Evolutionary conservation across 2,113 vertebrate genomes (phyloP).

Genomic region (Petroica traversi): DNA sequence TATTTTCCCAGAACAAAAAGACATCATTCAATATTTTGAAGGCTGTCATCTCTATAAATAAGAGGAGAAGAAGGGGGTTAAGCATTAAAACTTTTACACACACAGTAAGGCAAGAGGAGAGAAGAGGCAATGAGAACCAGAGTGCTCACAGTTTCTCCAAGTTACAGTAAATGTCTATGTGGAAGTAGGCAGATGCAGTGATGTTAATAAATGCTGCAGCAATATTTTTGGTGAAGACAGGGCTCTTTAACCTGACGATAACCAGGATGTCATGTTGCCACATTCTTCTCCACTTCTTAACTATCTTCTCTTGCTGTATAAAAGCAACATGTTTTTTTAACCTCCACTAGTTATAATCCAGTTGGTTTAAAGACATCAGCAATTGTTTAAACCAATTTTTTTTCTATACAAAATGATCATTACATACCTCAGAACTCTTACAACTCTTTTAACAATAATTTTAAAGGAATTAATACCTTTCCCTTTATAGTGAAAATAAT

Average conservation of each 20-base stretch:
- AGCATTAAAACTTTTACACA: background rate
- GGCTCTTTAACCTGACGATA: background rate
- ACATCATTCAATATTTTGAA: background rate
- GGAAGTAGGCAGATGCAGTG: background rate
- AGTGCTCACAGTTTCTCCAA: background rate
- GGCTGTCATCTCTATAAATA: background rate
- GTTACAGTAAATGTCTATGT: background rate
- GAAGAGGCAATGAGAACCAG: background rate
- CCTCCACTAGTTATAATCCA: background rate
- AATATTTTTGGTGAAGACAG: background rate
- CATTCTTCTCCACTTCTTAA: background rate
- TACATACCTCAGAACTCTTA: background rate
- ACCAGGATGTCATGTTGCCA: background rate
- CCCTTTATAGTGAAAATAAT: background rate
- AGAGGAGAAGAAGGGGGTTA: fast-evolving
- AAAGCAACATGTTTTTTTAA: background rate
- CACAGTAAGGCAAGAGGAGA: background rate
- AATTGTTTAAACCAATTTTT: background rate
- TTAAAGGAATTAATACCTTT: background rate
- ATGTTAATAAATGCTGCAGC: background rate
- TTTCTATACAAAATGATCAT: background rate
- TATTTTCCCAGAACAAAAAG: background rate
- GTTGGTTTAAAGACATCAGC: background rate
- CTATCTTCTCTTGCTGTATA: background rate
- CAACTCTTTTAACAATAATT: background rate